A percentile compares a stretch with the other conserved stretches of the same genome.
Conservation (phyloP, 2,888 invertebrate species). For the Pterostichus niger region DNA sequence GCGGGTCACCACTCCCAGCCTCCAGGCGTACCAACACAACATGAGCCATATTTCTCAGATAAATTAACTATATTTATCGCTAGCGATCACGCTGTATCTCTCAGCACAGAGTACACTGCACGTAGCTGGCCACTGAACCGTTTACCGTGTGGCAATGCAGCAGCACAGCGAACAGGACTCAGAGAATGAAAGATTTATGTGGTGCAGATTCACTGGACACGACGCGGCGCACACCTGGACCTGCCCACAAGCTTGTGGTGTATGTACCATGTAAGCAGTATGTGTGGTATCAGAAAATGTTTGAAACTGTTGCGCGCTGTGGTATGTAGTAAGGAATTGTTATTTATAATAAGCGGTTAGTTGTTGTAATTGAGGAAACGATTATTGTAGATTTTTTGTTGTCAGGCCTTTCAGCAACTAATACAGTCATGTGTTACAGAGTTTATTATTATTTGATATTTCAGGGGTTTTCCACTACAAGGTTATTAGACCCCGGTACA, state of each 20-base stretch:
- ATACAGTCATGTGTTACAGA: no score
- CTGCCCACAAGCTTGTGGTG: background rate
- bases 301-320: background rate
- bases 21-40: slow-evolving; percentile 1
- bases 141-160: background rate
- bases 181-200: slow-evolving; percentile 51
- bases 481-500: no score
- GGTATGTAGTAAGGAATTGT: background rate
- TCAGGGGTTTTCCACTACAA: no score
- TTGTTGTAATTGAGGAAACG: background rate
- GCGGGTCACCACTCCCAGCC: no score
- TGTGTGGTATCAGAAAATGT: background rate
- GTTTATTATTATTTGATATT: no score
- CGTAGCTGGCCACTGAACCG: background rate
- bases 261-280: background rate
- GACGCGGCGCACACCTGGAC: slow-evolving; percentile 12
- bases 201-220: slow-evolving; percentile 36
- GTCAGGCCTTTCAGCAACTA: no score
- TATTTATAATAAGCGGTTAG: background rate
- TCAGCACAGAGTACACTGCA: background rate
- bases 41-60: slow-evolving; percentile 21
- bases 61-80: slow-evolving; percentile 45
- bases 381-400: no score
- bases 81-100: slow-evolving; percentile 11
- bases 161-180: slow-evolving; percentile 10